Evolutionary conservation across 2,113 vertebrate genomes (phyloP), one percentile per base, ranked within the genome.

Genomic region (Bagarius yarrelli): DNA sequence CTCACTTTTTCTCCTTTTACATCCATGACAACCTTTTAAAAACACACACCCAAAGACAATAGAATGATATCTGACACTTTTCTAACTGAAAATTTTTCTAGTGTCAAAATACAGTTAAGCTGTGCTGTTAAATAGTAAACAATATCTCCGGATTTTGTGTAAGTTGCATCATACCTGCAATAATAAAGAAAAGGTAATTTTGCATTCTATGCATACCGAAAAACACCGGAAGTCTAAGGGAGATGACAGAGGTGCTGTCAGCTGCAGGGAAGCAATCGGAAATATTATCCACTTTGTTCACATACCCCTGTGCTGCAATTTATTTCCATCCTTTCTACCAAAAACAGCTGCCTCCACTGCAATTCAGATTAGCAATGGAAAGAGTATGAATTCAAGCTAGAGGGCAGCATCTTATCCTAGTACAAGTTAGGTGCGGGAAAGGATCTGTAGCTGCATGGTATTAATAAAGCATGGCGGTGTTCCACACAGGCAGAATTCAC

Each of bases 381-480:
- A 81, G 47, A 69, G 61, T n/a, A 67, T 66, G 72, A 76, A 44
- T 76, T 76, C n/a, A 69, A 23, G 61, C 80, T 70, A 34, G 81
- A 70, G 81, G 81, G 81, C 73, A 81, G 80, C 71, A 56, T 75
- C 50, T 75, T 81, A 64, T 81, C 74, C 79, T 59, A 77, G 72
- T 67, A 34, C 73, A 70, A 57, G 32, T 67, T 69, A 34, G 19
- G 25, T 50, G 4, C 3, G 63, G 32, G 63, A 77, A 77, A 77
- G 61, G 81, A 57, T 76, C 64, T 70, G 73, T n/a, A 77, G 55
- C 25, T 50, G 74, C 73, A 77, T 70, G 74, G 81, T 57, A 70
- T 82, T 82, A 81, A 81, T 81, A 82, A 82, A 82, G 74, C 81
- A 77, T 77, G 73, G 66, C 81, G 60, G 55, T 60, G 60, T 60